Conservation (phyloP, 1,140 invertebrate species). For the Charaxes varanes region DNA sequence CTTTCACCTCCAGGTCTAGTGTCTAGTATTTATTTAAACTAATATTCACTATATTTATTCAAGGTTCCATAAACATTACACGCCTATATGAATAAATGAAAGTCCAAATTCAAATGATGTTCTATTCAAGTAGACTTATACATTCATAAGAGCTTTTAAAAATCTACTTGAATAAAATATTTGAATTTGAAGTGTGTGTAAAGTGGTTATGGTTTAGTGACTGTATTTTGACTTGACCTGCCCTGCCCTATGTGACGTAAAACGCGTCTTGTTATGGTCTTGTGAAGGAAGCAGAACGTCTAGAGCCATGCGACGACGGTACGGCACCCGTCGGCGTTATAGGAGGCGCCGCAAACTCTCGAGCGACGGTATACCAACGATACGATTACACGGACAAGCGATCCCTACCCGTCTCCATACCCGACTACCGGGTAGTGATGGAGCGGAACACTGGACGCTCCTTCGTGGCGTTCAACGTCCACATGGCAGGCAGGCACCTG, state of each 20-base stretch:
- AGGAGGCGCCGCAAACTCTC: constrained; percentile 55
- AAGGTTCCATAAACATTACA: too few species aligned
- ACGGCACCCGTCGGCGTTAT: constrained; percentile 90
- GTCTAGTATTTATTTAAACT: too few species aligned
- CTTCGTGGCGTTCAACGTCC: constrained; percentile 98
- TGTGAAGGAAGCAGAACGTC: constrained; percentile 84
- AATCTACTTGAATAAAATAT: too few species aligned
- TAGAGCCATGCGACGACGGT: constrained; percentile 92
- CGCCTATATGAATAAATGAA: too few species aligned
- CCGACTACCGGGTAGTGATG: constrained; percentile 78
- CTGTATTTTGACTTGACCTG: too few species aligned
- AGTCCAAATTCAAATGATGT: too few species aligned
- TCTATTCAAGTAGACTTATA: too few species aligned
- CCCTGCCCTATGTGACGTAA: too few species aligned
- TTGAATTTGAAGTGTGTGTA: too few species aligned
- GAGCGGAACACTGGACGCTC: constrained; percentile 87
- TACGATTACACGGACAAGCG: constrained; percentile 97
- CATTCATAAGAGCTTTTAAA: too few species aligned
- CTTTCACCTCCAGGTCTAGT: too few species aligned
- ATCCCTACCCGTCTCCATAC: constrained; percentile 97
- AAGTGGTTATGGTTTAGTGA: neutral
- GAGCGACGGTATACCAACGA: constrained; percentile 51
- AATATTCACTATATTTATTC: too few species aligned
- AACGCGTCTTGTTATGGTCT: neutral
- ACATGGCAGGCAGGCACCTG: constrained; percentile 98